phyloP scores from a whole-genome alignment of 1,140 invertebrate species.

The Drosophila parabipectinata region DNA sequence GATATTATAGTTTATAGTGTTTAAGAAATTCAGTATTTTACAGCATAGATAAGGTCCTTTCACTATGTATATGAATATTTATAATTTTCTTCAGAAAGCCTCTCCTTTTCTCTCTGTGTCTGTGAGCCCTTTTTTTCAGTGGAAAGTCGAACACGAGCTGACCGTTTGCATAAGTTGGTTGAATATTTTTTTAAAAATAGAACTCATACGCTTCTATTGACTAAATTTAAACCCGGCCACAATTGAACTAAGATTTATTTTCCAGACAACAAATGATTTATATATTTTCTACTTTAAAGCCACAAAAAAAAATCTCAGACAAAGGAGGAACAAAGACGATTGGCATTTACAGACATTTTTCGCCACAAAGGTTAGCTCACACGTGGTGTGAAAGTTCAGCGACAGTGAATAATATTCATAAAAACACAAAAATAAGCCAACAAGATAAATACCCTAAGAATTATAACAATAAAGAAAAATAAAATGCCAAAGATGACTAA shows the following conservation, averaged over 20 bases:
- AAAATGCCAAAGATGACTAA: neutral
- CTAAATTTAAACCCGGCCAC: constrained; percentile 21
- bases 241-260: constrained; percentile 21
- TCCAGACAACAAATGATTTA: constrained; percentile 10
- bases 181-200: constrained; percentile 21
- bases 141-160: constrained; percentile 18
- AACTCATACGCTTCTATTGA: constrained; percentile 5
- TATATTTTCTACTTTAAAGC: neutral
- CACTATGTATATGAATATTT: no score
- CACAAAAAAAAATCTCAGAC: neutral
- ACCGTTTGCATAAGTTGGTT: constrained; percentile 1
- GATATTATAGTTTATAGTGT: no score
- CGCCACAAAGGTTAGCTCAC: constrained; percentile 21
- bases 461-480: neutral
- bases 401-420: neutral
- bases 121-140: neutral
- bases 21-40: no score
- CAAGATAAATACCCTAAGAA: constrained; percentile 1
- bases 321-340: constrained; percentile 22
- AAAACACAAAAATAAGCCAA: neutral
- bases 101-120: neutral
- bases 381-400: constrained; percentile 41
- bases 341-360: constrained; percentile 9
- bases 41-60: no score
- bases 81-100: neutral